Conservation (phyloP, 2,797 vertebrate species). For the Channa striata region DNA sequence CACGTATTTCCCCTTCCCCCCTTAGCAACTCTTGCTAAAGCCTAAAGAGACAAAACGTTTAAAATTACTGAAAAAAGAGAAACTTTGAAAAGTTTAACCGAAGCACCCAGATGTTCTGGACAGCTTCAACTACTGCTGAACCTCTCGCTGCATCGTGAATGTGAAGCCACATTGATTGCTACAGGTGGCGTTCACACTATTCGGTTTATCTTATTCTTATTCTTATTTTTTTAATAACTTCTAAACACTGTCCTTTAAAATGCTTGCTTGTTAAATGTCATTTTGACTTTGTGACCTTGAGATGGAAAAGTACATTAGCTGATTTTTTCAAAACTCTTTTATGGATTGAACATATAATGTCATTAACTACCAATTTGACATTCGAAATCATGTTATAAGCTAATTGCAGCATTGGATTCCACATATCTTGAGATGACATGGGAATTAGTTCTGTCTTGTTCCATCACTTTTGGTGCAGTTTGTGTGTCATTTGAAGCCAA, state of each 20-base stretch:
- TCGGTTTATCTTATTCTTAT: too few relatives aligned
- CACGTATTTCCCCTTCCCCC: too few relatives aligned
- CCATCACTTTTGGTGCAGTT: background rate
- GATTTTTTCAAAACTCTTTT: background rate
- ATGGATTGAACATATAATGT: background rate
- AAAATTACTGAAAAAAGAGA: background rate
- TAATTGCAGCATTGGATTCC: background rate
- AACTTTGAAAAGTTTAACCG: background rate
- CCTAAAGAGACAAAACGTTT: too few relatives aligned
- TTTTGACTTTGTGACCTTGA: constrained; percentile 14
- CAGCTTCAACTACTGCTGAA: background rate
- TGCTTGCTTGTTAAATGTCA: background rate
- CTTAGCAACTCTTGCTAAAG: too few relatives aligned
- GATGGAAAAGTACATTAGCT: background rate
- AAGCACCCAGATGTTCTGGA: background rate
- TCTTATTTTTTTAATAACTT: background rate
- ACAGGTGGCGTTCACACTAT: background rate
- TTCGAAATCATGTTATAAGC: too few relatives aligned
- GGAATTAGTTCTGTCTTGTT: background rate
- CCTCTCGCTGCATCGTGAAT: background rate
- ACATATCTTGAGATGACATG: background rate
- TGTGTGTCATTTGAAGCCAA: constrained; percentile 11
- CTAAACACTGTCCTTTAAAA: constrained; percentile 5
- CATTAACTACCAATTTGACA: too few relatives aligned
- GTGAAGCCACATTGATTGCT: background rate